Evolutionary conservation across 2,888 invertebrate species (phyloP), one percentile per base, ranked within the genome.

Genomic region (Drosophila antonietae): DNA sequence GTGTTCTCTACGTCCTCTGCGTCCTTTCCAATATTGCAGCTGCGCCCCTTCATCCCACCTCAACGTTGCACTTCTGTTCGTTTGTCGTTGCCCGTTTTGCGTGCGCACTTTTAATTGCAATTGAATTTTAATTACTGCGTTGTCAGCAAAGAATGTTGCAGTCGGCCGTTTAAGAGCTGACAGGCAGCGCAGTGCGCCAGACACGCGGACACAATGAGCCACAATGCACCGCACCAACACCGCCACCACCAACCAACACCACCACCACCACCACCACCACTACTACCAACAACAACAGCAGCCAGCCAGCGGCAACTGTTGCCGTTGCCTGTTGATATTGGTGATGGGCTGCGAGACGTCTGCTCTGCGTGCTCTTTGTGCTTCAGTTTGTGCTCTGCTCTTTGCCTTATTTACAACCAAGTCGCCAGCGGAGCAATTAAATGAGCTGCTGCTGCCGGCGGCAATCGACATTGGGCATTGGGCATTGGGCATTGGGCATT

Each of bases 81-180:
- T 86, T 80, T 90, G 89, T 83, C 76, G 79, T 87, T 70, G 81
- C 67, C 67, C 68, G 90, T 90, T 89, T 90, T 86, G 89, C 86
- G 90, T 86, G 90, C 87, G 88, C 86, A 90, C 90, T 88, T 88
- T 90, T 88, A 88, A 88, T 90, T 88, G 87, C 91, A 91, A 92
- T 91, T 91, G 91, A 91, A 92, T 91, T 91, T 91, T 92, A 91
- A 92, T 91, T 92, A 91, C 91, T 84, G 83, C 91, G 90, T 90
- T 92, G 91, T 92, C 91, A 91, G 86, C 90, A 89, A 82, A 84
- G 91, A 91, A 91, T 91, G 91, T 84, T 83, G 91, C 88, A 89
- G 85, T 81, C 84, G 80, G 79, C 81, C 90, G 80, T 80, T 91
- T 88, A 88, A 83, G 81, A 78, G 78, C 73, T 80, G 88, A 49